Evolutionary conservation across 2,797 vertebrate species (phyloP), one percentile per base, ranked within the genome.

Genomic region (Astyanax mexicanus): DNA sequence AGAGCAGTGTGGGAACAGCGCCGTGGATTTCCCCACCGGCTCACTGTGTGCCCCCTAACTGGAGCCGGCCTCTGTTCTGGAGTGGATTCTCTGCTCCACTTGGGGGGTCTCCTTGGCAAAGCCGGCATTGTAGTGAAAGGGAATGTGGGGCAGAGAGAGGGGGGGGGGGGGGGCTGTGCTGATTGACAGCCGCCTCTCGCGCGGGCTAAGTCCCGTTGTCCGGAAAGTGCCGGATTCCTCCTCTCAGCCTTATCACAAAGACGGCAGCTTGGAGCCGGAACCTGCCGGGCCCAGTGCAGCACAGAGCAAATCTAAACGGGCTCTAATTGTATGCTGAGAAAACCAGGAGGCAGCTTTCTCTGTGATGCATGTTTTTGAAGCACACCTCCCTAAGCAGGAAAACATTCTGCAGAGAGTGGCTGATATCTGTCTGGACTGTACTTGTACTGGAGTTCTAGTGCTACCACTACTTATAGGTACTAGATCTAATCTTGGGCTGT

Each of bases 141-240:
- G 25, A 74, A 71, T 32, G 75, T 25, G 19, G 29, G 76, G 29
- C 37, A 38, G 47, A 65, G 61, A 17, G 25, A 74, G 71, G 32
- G 75, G 25, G 19, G 29, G 76, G 29, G 37, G n/a, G 27, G 32
- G 29, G 27, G 19, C 17, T 6, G 1, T 0, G n/a, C n/a, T 74
- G 78, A 83, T 80, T 80, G 80, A 84, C 84, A 80, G 75, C 73
- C 75, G 76, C 70, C 78, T 82, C 75, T 74, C 73, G 57, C 25
- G 55, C 58, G 38, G 35, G 47, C 71, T 64, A 25, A 25, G 58
- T 71, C 71, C 60, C 69, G 37, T 69, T 81, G 44, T 72, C 71
- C 40, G 40, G 29, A 58, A 58, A 58, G 55, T 35, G 32, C 49
- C 42, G 72, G 69, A 60, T 60, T 72, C 72, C 58, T 69, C 25